phyloP scores from a whole-genome alignment of 1,140 invertebrate genomes.

The Heliothis subflexa region DNA sequence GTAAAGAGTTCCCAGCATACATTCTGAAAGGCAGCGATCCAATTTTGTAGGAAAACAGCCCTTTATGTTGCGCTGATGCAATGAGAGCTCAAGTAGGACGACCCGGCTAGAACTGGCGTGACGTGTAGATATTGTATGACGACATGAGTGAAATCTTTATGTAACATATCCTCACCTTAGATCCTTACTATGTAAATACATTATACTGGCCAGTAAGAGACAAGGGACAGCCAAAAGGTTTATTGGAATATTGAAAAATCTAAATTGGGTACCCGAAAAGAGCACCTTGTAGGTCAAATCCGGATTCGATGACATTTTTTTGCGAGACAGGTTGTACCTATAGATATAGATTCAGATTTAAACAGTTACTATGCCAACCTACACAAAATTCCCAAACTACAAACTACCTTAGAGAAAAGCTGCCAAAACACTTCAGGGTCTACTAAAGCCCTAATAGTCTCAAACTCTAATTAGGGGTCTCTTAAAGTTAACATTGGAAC shows the following conservation, averaged over 20 bases:
- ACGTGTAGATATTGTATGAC: slow-evolving; percentile 32
- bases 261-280: no score
- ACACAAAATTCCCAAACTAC: no score
- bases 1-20: neutral
- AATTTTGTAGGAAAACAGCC: slow-evolving; percentile 9
- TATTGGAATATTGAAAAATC: no score
- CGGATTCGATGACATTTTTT: no score
- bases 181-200: neutral
- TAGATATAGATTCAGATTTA: no score
- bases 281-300: no score
- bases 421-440: no score
- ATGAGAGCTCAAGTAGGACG: slow-evolving; percentile 27
- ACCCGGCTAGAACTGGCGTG: neutral
- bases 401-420: no score
- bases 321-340: no score
- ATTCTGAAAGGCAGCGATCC: slow-evolving; percentile 10
- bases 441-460: neutral
- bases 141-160: neutral
- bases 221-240: no score
- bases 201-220: neutral
- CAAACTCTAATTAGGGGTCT: neutral
- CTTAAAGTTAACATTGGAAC: slow-evolving; percentile 10
- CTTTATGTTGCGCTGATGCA: slow-evolving; percentile 23
- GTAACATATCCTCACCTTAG: neutral
- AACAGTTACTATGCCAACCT: no score